Evolutionary conservation across 2,113 vertebrate species (phyloP).

Genomic region (Symphodus melops): DNA sequence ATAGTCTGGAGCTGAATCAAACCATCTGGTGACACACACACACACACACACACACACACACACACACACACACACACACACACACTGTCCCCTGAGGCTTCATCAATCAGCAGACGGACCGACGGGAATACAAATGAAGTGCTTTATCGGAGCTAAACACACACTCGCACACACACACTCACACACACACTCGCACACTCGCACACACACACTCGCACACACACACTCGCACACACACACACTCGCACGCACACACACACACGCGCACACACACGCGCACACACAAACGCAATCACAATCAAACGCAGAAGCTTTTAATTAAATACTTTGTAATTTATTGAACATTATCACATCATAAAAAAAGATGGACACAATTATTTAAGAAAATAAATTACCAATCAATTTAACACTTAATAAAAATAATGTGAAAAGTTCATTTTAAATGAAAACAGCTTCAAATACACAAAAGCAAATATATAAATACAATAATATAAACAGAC

Average conservation of each 20-base stretch:
- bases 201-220: background rate
- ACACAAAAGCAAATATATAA: constrained; percentile 58
- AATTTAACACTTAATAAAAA: constrained; percentile 62
- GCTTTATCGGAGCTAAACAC: constrained; percentile 56
- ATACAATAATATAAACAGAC: constrained; percentile 50
- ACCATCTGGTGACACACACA: constrained; percentile 40
- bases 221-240: too few species aligned
- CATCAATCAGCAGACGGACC: constrained; percentile 50
- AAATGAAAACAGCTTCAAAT: constrained; percentile 18
- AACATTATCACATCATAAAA: constrained; percentile 52
- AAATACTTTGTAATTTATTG: constrained; percentile 56
- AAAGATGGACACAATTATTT: constrained; percentile 63
- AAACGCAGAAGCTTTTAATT: constrained; percentile 13
- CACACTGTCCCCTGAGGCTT: constrained; percentile 3
- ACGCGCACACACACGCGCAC: too few species aligned
- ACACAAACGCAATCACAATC: background rate
- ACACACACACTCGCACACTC: constrained; percentile 14
- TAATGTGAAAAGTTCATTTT: constrained; percentile 15
- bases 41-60: too few species aligned
- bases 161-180: constrained; percentile 19
- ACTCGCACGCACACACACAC: too few species aligned
- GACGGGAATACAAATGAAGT: constrained; percentile 67
- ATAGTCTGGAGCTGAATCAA: constrained; percentile 44
- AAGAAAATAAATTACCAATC: constrained; percentile 81
- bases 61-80: background rate